Evolutionary conservation across 2,888 invertebrate species (phyloP).

Genomic region (Lampropteryx suffumata): DNA sequence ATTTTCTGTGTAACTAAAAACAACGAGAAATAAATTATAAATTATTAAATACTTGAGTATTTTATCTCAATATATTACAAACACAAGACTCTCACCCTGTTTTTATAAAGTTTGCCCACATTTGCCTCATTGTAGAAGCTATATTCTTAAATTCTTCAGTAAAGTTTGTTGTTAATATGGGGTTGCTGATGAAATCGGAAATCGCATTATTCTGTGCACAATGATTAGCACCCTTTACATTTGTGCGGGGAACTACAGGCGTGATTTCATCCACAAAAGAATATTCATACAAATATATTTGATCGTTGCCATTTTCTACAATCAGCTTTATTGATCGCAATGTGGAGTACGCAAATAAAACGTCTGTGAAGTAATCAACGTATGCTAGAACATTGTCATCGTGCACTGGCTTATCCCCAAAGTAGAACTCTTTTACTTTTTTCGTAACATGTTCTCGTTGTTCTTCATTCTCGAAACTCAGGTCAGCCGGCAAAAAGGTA

Average conservation of each 20-base stretch:
- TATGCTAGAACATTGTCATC: no score
- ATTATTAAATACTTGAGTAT: no score
- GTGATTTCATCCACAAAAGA: no score
- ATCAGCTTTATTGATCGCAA: constrained; percentile 40
- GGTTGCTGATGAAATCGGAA: constrained; percentile 9
- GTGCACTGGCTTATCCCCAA: constrained; percentile 42
- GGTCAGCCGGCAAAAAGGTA: constrained; percentile 52
- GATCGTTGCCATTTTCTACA: constrained; percentile 39
- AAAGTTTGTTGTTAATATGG: constrained; percentile 21
- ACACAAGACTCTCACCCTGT: constrained; percentile 55
- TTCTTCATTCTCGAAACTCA: constrained; percentile 47
- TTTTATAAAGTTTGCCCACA: no score
- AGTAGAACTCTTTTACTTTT: constrained; percentile 47
- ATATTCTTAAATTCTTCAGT: constrained; percentile 34
- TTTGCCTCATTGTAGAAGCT: no score
- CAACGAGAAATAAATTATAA: no score
- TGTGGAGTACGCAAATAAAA: no score
- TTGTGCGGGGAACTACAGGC: constrained; percentile 34
- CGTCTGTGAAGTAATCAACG: no score
- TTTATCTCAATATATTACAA: no score
- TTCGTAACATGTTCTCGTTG: constrained; percentile 39
- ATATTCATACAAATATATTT: no score
- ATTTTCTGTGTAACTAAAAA: no score
- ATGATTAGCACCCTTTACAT: constrained; percentile 42
- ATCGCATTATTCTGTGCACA: constrained; percentile 39